phyloP scores from a whole-genome alignment of 2,797 vertebrate genomes.

The Spinibarbus caldwelli region DNA sequence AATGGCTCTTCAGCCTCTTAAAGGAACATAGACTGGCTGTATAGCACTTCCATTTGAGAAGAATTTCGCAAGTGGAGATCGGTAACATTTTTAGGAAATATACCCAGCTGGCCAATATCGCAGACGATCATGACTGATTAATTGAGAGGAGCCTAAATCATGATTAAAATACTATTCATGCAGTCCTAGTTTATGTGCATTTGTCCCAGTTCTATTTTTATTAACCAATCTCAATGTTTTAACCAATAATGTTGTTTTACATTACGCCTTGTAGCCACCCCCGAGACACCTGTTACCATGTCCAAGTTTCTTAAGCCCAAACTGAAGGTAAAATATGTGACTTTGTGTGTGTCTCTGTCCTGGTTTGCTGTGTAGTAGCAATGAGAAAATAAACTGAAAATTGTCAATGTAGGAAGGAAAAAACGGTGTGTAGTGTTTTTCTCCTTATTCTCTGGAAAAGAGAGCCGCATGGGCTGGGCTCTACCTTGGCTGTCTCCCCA shows the following conservation, averaged over 20 bases:
- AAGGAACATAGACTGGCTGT: neutral
- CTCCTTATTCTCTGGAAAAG: slow-evolving; percentile 53
- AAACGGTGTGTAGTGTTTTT: slow-evolving; percentile 34
- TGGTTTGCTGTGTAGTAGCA: slow-evolving; percentile 56
- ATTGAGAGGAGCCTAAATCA: neutral
- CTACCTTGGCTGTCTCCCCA: slow-evolving; percentile 68
- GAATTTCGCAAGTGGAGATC: neutral
- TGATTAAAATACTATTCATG: neutral
- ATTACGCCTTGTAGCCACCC: slow-evolving; percentile 62
- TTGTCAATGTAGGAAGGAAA: slow-evolving; percentile 50
- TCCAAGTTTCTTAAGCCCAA: slow-evolving; percentile 89
- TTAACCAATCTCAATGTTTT: neutral
- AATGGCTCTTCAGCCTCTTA: neutral
- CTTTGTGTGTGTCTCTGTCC: slow-evolving; percentile 61
- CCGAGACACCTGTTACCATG: slow-evolving; percentile 80
- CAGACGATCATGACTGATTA: neutral
- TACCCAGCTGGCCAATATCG: neutral
- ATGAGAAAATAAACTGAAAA: neutral
- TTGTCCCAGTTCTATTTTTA: neutral
- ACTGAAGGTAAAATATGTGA: slow-evolving; percentile 85
- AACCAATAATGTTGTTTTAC: slow-evolving; percentile 50
- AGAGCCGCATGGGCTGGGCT: slow-evolving; percentile 70
- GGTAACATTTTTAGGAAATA: neutral
- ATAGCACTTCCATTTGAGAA: neutral
- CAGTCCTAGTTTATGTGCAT: neutral